Base-by-base conservation (phyloP, 2,888 invertebrate species). In the Leucoptera coffeella region DNA sequence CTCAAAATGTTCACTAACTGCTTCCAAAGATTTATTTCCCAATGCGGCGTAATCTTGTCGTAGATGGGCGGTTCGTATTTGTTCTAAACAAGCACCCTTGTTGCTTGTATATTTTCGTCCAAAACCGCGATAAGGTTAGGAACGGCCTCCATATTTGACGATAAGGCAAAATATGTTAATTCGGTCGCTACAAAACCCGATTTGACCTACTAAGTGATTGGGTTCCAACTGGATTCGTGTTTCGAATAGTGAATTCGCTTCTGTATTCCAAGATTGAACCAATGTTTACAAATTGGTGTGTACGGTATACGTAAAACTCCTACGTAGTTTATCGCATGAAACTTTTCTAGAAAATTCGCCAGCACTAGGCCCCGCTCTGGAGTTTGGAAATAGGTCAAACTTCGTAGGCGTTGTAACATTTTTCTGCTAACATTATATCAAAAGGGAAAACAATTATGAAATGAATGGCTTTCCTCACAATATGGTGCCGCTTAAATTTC, bases 141-240 rank as follows among this genome's bases (percentile, higher is more conserved):
- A 49, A 50, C 47, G 50, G 50, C 50, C 51, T 47, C 51, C 50
- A 58, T 59, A 61, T 55, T 54, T 47, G 47, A 42, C 47, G 65
- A 69, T 69, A 67, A 64, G 54, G 50, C 55, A 61, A 64, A 65
- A 65, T 65, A 69, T 69, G 69, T 65, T 64, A 67, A 67, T 67
- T 62, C 46, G 43, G 48, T 43, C 46, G 42, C 51, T 50, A 42
- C 48, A 42, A 51, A 53, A 56, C 46, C 50, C 53, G 55, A 60
- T 60, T 61, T 65, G 55, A 59, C 59, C 65, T 50, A 58, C 64
- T 67, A 67, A 69, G 67, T 69, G 69, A 69, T 67, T 67, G 65
- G 67, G 46, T 61, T 56, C 42, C 52, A 45, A 47, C 47, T 52
- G 50, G 48, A 47, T 43, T 42, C 57, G 59, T 60, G 62, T 56